Evolutionary conservation across 1,140 invertebrate species (phyloP).

Genomic region (Pygmarrhopalites habei): DNA sequence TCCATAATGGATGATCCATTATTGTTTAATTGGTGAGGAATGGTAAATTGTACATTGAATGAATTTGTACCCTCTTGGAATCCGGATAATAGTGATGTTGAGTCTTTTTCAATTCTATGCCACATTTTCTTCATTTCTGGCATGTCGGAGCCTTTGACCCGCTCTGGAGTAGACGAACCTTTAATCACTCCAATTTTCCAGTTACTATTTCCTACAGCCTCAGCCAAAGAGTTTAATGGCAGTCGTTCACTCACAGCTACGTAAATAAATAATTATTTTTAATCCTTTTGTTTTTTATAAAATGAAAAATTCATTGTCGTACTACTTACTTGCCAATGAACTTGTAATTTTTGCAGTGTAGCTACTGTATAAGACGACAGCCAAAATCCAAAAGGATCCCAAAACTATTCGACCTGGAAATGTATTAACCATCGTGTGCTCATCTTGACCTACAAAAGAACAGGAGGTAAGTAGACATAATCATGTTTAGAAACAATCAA

Average conservation of each 20-base stretch:
- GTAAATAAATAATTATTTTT: too few relatives aligned
- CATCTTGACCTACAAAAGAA: conserved; percentile 10
- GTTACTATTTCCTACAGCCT: conserved; percentile 19
- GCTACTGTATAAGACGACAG: conserved; percentile 27
- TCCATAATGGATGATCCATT: too few relatives aligned
- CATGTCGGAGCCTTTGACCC: conserved; percentile 26
- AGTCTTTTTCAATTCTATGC: conserved; percentile 18
- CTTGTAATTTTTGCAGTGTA: conserved; percentile 32
- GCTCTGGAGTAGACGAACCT: conserved; percentile 23
- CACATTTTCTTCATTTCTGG: conserved; percentile 20
- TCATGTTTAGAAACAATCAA: too few relatives aligned
- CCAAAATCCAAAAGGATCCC: conserved; percentile 26
- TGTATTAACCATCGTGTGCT: conserved; percentile 15
- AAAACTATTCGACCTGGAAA: conserved; percentile 23
- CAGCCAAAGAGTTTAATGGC: conserved; percentile 22
- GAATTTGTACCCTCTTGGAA: too few relatives aligned
- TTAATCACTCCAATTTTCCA: conserved; percentile 34
- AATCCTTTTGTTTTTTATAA: too few relatives aligned
- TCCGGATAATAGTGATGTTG: conserved; percentile 14
- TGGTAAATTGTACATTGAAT: too few relatives aligned
- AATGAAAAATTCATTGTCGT: too few relatives aligned
- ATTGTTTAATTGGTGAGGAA: too few relatives aligned
- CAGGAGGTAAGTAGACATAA: too few relatives aligned
- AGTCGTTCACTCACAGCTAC: conserved; percentile 13
- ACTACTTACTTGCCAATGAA: too few relatives aligned